phyloP scores from a whole-genome alignment of 2,113 vertebrate species.

The Gavialis gangeticus region DNA sequence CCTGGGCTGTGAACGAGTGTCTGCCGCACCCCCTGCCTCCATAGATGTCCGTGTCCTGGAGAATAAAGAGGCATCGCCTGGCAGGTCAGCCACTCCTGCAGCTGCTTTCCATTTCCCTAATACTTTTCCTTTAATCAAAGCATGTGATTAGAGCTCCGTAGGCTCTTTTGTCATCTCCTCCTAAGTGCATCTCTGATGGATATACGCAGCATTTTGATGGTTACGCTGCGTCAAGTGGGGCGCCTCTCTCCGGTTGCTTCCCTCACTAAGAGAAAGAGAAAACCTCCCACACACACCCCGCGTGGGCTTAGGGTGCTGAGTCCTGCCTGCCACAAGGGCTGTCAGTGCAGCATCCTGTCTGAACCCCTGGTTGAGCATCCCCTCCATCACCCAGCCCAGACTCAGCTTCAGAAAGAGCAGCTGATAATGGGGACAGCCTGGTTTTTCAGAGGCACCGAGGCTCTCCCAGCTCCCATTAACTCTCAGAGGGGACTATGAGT shows the following conservation, averaged over 20 bases:
- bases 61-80: fast-evolving
- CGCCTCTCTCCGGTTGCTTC: not conserved
- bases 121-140: slow-evolving; percentile 4
- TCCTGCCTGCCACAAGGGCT: not conserved
- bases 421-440: not conserved
- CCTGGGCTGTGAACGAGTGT: too few relatives aligned
- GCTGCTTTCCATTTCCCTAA: not conserved
- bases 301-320: not conserved
- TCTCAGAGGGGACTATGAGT: not conserved
- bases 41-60: too few relatives aligned
- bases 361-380: not conserved
- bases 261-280: not conserved
- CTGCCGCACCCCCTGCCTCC: too few relatives aligned
- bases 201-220: slow-evolving; percentile 10
- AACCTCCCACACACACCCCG: not conserved
- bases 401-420: not conserved
- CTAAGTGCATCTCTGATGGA: slow-evolving; percentile 55
- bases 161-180: slow-evolving; percentile 51
- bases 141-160: not conserved
- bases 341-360: not conserved
- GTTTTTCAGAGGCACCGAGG: not conserved
- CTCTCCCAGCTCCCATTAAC: not conserved
- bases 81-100: fast-evolving
- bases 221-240: not conserved
- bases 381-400: not conserved